Percentiles rank a stretch among this genome's conserved stretches.
phyloP scores from a whole-genome alignment of 2,888 invertebrate species.

The Deroplatys truncata region DNA sequence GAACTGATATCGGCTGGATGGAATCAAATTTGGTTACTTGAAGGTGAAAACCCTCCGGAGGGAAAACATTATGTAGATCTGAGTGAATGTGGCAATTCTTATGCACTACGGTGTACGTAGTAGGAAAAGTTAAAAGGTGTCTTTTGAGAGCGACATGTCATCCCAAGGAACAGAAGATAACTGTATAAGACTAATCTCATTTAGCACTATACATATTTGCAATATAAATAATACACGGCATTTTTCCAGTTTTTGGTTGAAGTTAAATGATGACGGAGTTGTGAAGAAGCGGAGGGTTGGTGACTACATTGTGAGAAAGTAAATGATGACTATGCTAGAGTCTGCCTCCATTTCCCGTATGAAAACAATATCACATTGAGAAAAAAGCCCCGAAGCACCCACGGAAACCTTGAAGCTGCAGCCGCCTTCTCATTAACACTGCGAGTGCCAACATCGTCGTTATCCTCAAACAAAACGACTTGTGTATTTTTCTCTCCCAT shows the following conservation, averaged over 20 bases:
- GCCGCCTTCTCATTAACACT: not conserved
- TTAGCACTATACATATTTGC: not conserved
- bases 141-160: too few species aligned
- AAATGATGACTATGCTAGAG: not conserved
- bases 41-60: too few species aligned
- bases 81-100: too few species aligned
- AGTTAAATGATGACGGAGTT: not conserved
- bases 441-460: not conserved
- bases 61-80: too few species aligned
- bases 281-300: not conserved
- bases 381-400: not conserved
- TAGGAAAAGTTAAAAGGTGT: too few species aligned
- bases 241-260: not conserved
- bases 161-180: too few species aligned
- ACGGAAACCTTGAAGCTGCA: not conserved
- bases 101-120: too few species aligned
- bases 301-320: not conserved
- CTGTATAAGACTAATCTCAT: not conserved
- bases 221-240: not conserved
- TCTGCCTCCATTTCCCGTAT: not conserved
- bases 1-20: too few species aligned
- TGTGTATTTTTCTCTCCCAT: not conserved
- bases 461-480: not conserved
- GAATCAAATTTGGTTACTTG: too few species aligned
- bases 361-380: not conserved